phyloP scores from a whole-genome alignment of 2,797 vertebrate genomes.

The Ispidina lecontei region DNA sequence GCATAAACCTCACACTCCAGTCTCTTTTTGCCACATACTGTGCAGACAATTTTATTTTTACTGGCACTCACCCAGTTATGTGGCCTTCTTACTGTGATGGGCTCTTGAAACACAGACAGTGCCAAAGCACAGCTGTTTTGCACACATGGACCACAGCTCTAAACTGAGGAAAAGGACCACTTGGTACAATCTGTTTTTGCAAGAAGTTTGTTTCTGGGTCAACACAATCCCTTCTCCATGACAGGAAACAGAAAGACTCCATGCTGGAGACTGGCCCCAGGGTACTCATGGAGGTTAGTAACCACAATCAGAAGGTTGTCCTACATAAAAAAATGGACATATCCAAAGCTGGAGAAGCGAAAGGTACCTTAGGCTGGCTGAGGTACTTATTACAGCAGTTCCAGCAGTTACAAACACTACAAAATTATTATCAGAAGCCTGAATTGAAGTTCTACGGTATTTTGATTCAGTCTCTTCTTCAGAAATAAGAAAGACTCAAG shows the following conservation, averaged over 20 bases:
- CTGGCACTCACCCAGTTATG: rapidly evolving
- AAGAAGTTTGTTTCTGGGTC: neutral
- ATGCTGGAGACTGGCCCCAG: rapidly evolving
- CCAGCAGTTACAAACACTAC: neutral
- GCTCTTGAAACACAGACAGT: neutral
- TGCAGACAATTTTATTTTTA: neutral
- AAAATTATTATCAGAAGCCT: neutral
- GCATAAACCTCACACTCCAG: no score
- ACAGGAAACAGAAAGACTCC: neutral
- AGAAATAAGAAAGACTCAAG: neutral
- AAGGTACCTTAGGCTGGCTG: neutral
- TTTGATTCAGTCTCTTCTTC: neutral
- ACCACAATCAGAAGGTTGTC: neutral
- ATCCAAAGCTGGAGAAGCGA: neutral
- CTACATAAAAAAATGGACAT: neutral
- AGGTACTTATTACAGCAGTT: neutral
- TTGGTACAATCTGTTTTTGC: neutral
- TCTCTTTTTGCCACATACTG: neutral
- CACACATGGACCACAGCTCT: rapidly evolving
- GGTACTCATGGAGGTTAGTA: neutral
- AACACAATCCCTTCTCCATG: neutral
- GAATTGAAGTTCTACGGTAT: neutral
- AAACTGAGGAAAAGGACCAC: neutral
- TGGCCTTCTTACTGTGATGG: neutral
- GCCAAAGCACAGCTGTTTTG: neutral